Percentiles rank a stretch among this genome's conserved stretches.
phyloP scores from a whole-genome alignment of 2,113 vertebrate species.

The Myotis lucifugus region DNA sequence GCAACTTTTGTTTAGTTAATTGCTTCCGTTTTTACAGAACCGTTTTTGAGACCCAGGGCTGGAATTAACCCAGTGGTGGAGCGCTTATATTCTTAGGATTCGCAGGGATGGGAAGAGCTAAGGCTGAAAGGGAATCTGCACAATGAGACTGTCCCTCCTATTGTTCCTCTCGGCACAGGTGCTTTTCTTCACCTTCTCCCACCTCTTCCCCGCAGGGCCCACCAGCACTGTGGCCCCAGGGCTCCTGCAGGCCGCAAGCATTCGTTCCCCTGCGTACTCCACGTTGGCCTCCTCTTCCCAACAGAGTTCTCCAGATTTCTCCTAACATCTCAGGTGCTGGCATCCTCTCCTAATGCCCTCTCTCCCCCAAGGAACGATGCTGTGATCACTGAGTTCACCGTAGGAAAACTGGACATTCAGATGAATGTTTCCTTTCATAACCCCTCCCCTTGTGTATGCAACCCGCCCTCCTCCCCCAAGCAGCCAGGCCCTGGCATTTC shows the following conservation, averaged over 20 bases:
- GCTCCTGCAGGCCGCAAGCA: neutral
- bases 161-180: neutral
- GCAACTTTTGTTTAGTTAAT: neutral
- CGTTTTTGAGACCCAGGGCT: neutral
- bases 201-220: neutral
- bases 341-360: neutral
- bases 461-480: fast-evolving
- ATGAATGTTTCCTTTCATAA: neutral
- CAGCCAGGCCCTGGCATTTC: neutral
- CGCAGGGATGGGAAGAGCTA: neutral
- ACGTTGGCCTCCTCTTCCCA: neutral
- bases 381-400: neutral
- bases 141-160: neutral
- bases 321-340: neutral
- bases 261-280: fast-evolving
- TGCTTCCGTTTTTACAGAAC: neutral
- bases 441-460: neutral
- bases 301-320: neutral
- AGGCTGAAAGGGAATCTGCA: neutral
- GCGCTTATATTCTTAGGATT: neutral
- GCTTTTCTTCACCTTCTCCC: neutral
- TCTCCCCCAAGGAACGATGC: neutral
- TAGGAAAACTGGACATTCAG: neutral
- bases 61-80: neutral
- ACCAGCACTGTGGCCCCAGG: fast-evolving